phyloP scores from a whole-genome alignment of 35 echinoderm and acorn worm genomes.

The Stichopus chloronotus region DNA sequence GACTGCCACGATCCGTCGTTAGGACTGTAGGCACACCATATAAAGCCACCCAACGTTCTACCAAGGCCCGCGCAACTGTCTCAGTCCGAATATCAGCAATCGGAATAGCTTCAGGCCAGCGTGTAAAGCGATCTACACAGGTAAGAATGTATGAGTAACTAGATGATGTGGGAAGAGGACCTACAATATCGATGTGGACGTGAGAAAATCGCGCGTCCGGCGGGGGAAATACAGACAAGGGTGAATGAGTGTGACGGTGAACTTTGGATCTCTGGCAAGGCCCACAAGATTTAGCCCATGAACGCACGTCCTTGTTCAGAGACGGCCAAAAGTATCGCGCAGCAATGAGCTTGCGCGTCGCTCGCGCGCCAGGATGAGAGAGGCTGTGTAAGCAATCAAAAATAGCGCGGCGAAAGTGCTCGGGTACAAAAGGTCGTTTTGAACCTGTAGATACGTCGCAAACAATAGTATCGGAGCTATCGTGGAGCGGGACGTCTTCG shows the following conservation, averaged over 20 bases:
- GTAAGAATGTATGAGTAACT: slow-evolving; percentile 48
- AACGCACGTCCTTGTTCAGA: slow-evolving; percentile 21
- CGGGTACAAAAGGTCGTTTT: slow-evolving; percentile 32
- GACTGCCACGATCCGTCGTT: no score
- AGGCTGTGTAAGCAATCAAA: slow-evolving; percentile 39
- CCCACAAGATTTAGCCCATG: slow-evolving; percentile 23
- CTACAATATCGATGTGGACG: slow-evolving; percentile 51
- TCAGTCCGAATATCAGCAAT: slow-evolving; percentile 45
- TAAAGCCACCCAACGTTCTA: slow-evolving; percentile 45
- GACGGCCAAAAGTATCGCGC: slow-evolving; percentile 33
- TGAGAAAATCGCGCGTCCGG: slow-evolving; percentile 46
- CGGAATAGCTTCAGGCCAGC: slow-evolving; percentile 56
- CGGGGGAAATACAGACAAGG: slow-evolving; percentile 2
- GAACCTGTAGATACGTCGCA: slow-evolving; percentile 54
- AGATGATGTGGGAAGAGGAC: slow-evolving; percentile 33
- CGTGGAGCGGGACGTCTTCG: background rate
- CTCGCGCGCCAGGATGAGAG: slow-evolving; percentile 27
- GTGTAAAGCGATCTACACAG: slow-evolving; percentile 37
- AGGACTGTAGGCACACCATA: slow-evolving; percentile 25
- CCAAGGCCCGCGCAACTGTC: slow-evolving; percentile 46
- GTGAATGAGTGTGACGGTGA: slow-evolving; percentile 44
- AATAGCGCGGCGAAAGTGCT: slow-evolving; percentile 1
- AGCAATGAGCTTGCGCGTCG: slow-evolving; percentile 13
- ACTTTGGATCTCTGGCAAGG: slow-evolving; percentile 48
- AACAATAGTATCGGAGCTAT: background rate